Evolutionary conservation across 2,888 invertebrate species (phyloP).

Genomic region (Drosophila multiciliata): DNA sequence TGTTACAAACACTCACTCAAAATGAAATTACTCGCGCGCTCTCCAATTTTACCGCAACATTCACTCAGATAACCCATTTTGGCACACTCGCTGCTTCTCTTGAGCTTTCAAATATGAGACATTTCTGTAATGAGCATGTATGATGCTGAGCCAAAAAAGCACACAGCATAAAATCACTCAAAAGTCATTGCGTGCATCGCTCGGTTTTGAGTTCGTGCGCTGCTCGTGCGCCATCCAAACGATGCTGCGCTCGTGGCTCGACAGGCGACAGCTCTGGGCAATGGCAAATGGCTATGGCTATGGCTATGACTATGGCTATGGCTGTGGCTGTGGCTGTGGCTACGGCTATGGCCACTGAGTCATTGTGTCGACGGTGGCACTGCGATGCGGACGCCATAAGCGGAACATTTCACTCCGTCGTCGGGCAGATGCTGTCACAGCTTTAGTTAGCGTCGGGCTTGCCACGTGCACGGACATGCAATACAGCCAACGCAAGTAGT

Average conservation of each 20-base stretch:
- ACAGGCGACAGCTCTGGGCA: constrained; percentile 41
- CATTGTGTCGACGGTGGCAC: constrained; percentile 60
- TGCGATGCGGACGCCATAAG: constrained; percentile 50
- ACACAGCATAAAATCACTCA: constrained; percentile 26
- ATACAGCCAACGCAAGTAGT: constrained; percentile 16
- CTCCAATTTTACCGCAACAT: not conserved
- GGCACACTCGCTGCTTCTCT: not conserved
- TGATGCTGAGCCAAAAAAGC: constrained; percentile 25
- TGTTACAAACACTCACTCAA: constrained; percentile 26
- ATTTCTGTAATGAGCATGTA: constrained; percentile 29
- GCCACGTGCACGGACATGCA: constrained; percentile 74
- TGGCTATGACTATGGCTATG: not conserved
- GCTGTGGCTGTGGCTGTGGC: not conserved
- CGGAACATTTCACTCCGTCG: constrained; percentile 50
- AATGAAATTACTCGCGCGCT: constrained; percentile 25
- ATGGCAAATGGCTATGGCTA: constrained; percentile 2
- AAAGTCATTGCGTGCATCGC: constrained; percentile 24
- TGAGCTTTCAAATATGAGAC: constrained; percentile 38
- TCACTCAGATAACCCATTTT: not conserved
- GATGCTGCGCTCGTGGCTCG: constrained; percentile 46
- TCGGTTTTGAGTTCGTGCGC: constrained; percentile 23
- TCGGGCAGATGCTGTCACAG: constrained; percentile 29
- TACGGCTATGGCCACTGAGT: constrained; percentile 43
- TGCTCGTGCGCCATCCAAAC: constrained; percentile 9
- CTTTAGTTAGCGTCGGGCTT: constrained; percentile 70